These are phyloP conservation scores for Leptocoma aspasia DNA, from an alignment of 2,113 vertebrate genomes.

Conservation along the genomic window DNA sequence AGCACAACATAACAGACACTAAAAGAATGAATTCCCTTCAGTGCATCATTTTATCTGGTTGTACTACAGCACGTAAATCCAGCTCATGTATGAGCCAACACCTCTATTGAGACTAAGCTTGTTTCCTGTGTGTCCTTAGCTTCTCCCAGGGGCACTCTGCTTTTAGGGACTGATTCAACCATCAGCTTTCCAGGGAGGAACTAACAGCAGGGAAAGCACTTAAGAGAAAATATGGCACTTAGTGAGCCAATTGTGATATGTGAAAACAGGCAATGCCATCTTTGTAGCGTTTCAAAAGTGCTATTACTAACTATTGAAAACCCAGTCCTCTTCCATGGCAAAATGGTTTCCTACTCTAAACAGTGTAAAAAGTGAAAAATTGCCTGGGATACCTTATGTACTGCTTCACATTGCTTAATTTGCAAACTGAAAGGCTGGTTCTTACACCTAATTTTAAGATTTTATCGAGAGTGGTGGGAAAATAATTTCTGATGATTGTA, in stretches of 20 bases:
- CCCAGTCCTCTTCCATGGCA: neutral
- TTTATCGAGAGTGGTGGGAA: neutral
- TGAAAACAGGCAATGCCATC: neutral
- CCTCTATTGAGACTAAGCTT: neutral
- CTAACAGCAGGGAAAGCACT: neutral
- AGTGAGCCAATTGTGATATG: neutral
- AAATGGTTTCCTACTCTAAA: neutral
- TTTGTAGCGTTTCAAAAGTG: neutral
- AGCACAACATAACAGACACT: neutral
- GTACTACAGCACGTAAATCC: rapidly evolving
- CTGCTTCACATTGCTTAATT: neutral
- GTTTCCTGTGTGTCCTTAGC: neutral
- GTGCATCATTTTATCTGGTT: neutral
- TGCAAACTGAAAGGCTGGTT: neutral
- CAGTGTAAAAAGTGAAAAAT: neutral
- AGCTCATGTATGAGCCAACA: neutral
- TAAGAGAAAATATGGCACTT: neutral
- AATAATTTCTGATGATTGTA: neutral
- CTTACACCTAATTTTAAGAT: neutral
- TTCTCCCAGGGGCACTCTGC: neutral
- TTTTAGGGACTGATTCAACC: neutral
- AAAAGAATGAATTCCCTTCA: neutral
- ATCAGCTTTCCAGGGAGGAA: neutral
- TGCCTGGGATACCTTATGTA: neutral
- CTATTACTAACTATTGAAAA: neutral